Base-by-base conservation (phyloP, 2,797 vertebrate species). In the Simalia tracyae region DNA sequence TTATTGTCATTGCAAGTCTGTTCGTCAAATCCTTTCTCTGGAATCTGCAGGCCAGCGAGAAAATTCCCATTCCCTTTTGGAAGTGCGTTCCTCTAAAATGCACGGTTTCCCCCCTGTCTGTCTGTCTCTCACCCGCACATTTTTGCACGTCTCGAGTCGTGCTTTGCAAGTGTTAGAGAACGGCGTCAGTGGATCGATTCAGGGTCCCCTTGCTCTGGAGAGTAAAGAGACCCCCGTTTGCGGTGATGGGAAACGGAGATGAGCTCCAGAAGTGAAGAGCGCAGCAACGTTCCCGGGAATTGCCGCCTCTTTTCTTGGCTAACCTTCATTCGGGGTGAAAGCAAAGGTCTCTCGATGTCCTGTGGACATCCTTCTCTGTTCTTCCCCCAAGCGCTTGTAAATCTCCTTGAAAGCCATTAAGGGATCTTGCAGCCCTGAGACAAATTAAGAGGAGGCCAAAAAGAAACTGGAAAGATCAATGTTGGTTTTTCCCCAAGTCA, bases 401-500 rank as follows among this genome's bases (percentile, higher is more conserved):
- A 96, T 96, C 96, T 95, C 60, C 9, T 28, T 56, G 89, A 89
- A 93, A 94, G 86, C 92, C 1, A 1, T 94, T 93, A 90, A 8
- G 0, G 2, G 89, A 6, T 66, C 86, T 85, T 15, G 14, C 85
- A 93, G 92, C 91, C 91, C 26, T 0, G 89, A 59, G 61, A 94
- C 36, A 90, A 95, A 96, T 96, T 92, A 93, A n/a, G 42, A 19
- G 94, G 93, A 90, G 64, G 84, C 24, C 84, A 81, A 28, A 46
- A 42, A 28, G 31, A 24, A 94, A 93, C 85, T 63, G 72, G 31
- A 81, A 76, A 36, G 86, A 96, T 97, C 96, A 91, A 96, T 96
- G 95, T 93, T 95, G 93, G 94, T 96, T 96, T 95, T 93, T 36
- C 5, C 88, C 90, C 56, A 87, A 88, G 94, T 94, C 94, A 94